A percentile compares a stretch with the other conserved stretches of the same genome.
Conservation (phyloP, 1,140 invertebrate species). For the Drosophila ohnishii region DNA sequence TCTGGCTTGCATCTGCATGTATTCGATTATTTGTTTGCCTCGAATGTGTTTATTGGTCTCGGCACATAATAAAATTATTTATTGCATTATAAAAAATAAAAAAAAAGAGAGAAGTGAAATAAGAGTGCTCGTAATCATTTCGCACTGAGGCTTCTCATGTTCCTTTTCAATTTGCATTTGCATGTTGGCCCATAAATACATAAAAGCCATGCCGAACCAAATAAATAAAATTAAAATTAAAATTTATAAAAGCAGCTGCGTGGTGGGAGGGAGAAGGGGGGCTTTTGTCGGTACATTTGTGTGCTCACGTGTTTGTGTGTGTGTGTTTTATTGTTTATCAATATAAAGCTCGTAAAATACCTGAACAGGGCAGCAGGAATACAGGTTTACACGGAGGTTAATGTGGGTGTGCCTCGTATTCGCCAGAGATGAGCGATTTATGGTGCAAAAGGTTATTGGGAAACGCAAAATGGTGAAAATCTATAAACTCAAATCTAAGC, state of each 20-base stretch:
- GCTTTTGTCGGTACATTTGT: constrained; percentile 20
- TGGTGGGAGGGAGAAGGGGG: background rate
- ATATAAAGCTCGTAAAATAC: constrained; percentile 78
- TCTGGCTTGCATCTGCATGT: constrained; percentile 33
- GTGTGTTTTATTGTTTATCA: constrained; percentile 75
- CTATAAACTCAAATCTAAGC: constrained; percentile 8
- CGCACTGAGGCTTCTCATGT: constrained; percentile 31
- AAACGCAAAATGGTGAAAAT: background rate
- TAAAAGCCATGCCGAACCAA: constrained; percentile 57
- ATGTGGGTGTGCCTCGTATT: constrained; percentile 4
- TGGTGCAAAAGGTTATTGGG: constrained; percentile 12
- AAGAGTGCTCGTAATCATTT: constrained; percentile 64
- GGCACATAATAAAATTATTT: constrained; percentile 80
- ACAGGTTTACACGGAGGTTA: constrained; percentile 11
- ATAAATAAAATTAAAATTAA: constrained; percentile 81
- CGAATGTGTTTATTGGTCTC: constrained; percentile 72
- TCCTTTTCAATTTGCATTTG: constrained; percentile 75
- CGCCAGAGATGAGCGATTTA: constrained; percentile 43
- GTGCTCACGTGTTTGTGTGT: background rate
- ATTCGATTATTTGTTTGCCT: constrained; percentile 69
- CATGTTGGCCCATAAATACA: constrained; percentile 64
- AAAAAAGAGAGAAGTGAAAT: constrained; percentile 9
- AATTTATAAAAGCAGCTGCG: constrained; percentile 62
- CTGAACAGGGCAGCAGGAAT: constrained; percentile 45
- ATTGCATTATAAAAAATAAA: constrained; percentile 73